These are phyloP conservation scores for Porites lutea DNA, from an alignment of 64 coral and sea anemone genomes.

Conservation along the genomic window DNA sequence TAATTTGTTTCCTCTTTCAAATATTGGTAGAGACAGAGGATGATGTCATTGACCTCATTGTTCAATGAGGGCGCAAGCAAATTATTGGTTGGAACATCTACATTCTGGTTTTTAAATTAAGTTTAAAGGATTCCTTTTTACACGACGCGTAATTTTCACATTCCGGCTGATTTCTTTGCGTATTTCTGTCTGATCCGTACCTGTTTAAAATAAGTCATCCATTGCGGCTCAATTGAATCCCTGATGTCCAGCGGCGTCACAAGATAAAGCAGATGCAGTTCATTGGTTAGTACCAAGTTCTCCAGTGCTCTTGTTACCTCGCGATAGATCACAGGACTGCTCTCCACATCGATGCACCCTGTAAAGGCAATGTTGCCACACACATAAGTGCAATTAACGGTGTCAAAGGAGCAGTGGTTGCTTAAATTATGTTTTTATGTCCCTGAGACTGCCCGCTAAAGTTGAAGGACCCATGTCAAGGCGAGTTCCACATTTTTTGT, in stretches of 20 bases:
- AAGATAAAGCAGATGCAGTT: conserved; percentile 92
- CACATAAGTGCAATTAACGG: neutral
- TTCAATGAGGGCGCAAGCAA: too few relatives aligned
- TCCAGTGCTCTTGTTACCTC: conserved; percentile 72
- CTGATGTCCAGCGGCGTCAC: conserved; percentile 81
- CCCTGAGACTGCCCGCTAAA: too few relatives aligned
- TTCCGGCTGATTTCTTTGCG: neutral
- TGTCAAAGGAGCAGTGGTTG: too few relatives aligned
- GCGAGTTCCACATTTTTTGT: too few relatives aligned
- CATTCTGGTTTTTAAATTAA: too few relatives aligned
- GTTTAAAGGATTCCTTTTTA: too few relatives aligned
- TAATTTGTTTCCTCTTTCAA: too few relatives aligned
- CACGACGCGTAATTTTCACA: too few relatives aligned
- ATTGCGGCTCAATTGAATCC: conserved; percentile 65
- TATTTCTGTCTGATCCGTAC: conserved; percentile 17
- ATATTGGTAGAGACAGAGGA: too few relatives aligned
- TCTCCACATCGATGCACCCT: conserved; percentile 95
- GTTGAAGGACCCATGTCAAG: too few relatives aligned
- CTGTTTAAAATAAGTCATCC: conserved; percentile 88
- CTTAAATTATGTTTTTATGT: neutral
- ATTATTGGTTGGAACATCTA: too few relatives aligned
- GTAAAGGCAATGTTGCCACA: neutral
- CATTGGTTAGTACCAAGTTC: conserved; percentile 78
- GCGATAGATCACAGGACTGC: conserved; percentile 72
- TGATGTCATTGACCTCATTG: too few relatives aligned